These are phyloP conservation scores for Hyla sarda DNA, from an alignment of 2,113 vertebrate species.

Conservation along the genomic window DNA sequence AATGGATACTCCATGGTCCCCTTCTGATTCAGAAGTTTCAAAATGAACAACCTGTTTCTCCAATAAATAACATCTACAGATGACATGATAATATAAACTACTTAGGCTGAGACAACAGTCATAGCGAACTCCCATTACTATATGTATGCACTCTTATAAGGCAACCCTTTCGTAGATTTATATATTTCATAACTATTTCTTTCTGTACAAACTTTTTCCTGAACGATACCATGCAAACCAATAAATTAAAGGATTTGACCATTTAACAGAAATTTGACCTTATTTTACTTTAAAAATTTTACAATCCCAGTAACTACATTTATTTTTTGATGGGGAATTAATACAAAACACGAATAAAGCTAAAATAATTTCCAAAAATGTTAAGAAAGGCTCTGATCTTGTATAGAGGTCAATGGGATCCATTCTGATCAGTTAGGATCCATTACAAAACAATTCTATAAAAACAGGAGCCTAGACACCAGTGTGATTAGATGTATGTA, in stretches of 20 bases:
- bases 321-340: background rate
- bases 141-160: conserved; percentile 7
- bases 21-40: background rate
- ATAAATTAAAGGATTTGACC: background rate
- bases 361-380: background rate
- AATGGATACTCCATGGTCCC: background rate
- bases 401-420: background rate
- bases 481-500: background rate
- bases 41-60: background rate
- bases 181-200: background rate
- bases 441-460: background rate
- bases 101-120: background rate
- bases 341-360: background rate
- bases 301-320: background rate
- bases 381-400: background rate
- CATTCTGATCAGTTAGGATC: background rate
- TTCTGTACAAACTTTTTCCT: conserved; percentile 3
- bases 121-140: background rate
- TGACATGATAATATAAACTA: background rate
- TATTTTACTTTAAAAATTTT: background rate
- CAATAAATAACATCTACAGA: background rate
- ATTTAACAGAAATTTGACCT: background rate
- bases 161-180: conserved; percentile 22
- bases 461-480: background rate
- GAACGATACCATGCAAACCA: conserved; percentile 4